A percentile compares a stretch with the other conserved stretches of the same genome.
Conservation (phyloP, 2,888 invertebrate genomes). For the Laothoe populi region DNA sequence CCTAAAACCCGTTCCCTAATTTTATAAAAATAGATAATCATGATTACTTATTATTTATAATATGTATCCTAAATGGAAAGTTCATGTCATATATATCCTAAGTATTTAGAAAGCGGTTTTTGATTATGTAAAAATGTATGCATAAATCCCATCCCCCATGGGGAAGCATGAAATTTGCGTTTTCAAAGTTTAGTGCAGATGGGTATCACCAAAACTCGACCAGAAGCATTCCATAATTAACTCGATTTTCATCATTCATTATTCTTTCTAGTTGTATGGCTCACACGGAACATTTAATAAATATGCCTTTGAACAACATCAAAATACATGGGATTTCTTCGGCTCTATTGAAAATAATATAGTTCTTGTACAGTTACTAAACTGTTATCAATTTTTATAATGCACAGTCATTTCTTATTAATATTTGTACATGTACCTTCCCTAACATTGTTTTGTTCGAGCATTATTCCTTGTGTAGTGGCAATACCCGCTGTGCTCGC, state of each 20-base stretch:
- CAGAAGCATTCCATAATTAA: neutral
- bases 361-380: neutral
- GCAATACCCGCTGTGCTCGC: slow-evolving; percentile 13
- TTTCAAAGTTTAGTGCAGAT: too few species aligned
- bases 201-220: too few species aligned
- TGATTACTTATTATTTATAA: too few species aligned
- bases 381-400: neutral
- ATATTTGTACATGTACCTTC: slow-evolving; percentile 1
- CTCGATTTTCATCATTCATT: neutral
- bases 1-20: too few species aligned
- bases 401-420: neutral
- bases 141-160: too few species aligned
- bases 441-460: slow-evolving; percentile 9
- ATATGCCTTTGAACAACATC: neutral
- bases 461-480: slow-evolving; percentile 14
- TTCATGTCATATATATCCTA: too few species aligned
- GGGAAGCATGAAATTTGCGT: too few species aligned
- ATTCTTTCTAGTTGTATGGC: neutral
- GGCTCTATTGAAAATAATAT: neutral
- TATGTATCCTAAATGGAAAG: too few species aligned
- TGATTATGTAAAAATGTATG: too few species aligned
- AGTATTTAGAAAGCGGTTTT: too few species aligned
- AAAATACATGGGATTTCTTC: neutral
- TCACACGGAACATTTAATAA: neutral
- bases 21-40: too few species aligned